Conservation (phyloP, 1,140 invertebrate genomes). For the Trinorchestia longiramus region DNA sequence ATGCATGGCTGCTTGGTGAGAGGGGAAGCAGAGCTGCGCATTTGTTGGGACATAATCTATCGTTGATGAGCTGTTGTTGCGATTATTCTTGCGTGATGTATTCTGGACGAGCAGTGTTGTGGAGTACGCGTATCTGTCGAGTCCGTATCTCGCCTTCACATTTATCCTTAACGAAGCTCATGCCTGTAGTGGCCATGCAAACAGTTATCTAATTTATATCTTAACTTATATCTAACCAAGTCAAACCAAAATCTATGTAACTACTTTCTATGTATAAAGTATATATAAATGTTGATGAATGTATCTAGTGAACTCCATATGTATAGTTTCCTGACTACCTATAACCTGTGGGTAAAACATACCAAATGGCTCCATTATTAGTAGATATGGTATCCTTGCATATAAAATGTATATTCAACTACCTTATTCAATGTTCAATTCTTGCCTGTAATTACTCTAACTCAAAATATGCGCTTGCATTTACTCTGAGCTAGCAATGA, state of each 20-base stretch:
- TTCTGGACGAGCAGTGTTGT: neutral
- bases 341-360: neutral
- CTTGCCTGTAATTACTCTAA: conserved; percentile 11
- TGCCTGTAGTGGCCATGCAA: conserved; percentile 43
- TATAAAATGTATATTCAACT: conserved; percentile 37
- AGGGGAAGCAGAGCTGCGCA: neutral
- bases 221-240: conserved; percentile 43
- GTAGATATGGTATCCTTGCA: conserved; percentile 27
- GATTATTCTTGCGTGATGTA: neutral
- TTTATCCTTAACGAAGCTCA: conserved; percentile 8
- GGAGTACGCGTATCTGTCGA: neutral
- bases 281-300: conserved; percentile 34
- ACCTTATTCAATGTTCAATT: neutral
- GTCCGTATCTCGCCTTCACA: neutral
- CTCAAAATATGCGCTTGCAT: neutral
- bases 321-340: conserved; percentile 13
- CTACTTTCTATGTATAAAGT: conserved; percentile 37
- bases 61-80: neutral
- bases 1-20: no score
- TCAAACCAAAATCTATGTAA: conserved; percentile 47
- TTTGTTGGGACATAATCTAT: neutral
- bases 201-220: conserved; percentile 44
- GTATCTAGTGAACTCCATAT: conserved; percentile 11
- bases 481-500: neutral
- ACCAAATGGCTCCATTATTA: conserved; percentile 39